Conservation (phyloP, 2,888 invertebrate genomes). For the Andrena fulva region DNA sequence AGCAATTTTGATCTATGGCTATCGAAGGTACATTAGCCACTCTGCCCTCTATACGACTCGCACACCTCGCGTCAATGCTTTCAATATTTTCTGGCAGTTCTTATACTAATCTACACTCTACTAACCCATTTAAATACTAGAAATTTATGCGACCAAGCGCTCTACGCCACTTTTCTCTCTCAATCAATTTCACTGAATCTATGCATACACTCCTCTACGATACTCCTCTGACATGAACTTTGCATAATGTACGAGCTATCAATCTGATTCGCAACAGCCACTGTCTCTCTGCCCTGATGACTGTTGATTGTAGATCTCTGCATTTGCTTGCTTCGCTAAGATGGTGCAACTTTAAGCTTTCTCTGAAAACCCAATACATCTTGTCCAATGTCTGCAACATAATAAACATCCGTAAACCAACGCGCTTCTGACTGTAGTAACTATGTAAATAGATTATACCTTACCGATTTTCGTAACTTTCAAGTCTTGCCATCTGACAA, state of each 20-base stretch:
- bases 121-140: slow-evolving; percentile 50
- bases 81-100: slow-evolving; percentile 51
- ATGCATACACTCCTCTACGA: slow-evolving; percentile 8
- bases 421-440: slow-evolving; percentile 28
- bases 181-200: slow-evolving; percentile 13
- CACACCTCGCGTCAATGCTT: slow-evolving; percentile 42
- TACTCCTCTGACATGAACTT: slow-evolving; percentile 28
- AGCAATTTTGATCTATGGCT: slow-evolving; percentile 53
- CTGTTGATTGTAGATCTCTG: slow-evolving; percentile 58
- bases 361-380: slow-evolving; percentile 58
- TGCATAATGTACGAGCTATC: slow-evolving; percentile 43
- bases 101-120: slow-evolving; percentile 32
- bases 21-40: slow-evolving; percentile 62
- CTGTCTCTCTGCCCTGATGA: slow-evolving; percentile 19
- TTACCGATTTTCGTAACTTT: slow-evolving; percentile 58
- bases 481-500: slow-evolving; percentile 51
- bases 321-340: slow-evolving; percentile 28
- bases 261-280: slow-evolving; percentile 37
- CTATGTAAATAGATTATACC: slow-evolving; percentile 40
- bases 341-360: slow-evolving; percentile 54
- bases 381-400: slow-evolving; percentile 47
- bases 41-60: slow-evolving; percentile 46
- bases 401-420: slow-evolving; percentile 41
- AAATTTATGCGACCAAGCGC: slow-evolving; percentile 67
- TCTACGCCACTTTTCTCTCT: slow-evolving; percentile 66